Evolutionary conservation across 2,888 invertebrate species (phyloP).

Genomic region (Kryphioiulus occultus): DNA sequence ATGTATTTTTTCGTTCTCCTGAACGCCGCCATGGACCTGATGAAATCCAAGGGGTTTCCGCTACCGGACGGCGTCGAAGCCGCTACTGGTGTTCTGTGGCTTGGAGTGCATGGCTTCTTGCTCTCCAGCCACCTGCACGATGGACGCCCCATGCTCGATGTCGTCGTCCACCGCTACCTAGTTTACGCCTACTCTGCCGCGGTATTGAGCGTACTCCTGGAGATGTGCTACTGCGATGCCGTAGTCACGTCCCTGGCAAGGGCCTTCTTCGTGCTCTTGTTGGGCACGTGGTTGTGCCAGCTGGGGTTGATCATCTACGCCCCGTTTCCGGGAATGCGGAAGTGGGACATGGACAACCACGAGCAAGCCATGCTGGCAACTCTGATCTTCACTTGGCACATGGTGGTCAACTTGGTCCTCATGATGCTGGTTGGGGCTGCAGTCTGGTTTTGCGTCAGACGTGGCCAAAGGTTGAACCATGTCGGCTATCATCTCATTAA

Average conservation of each 20-base stretch:
- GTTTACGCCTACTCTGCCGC: slow-evolving; percentile 61
- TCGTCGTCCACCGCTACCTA: slow-evolving; percentile 63
- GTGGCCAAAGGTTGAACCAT: not conserved
- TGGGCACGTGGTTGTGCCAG: slow-evolving; percentile 67
- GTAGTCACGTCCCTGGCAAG: slow-evolving; percentile 61
- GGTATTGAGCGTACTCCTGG: slow-evolving; percentile 59
- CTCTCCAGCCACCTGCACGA: not conserved
- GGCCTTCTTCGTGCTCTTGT: slow-evolving; percentile 62
- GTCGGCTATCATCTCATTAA: not conserved
- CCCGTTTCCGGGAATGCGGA: slow-evolving; percentile 57
- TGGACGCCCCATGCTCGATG: not conserved
- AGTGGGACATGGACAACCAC: not conserved
- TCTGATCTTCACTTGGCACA: slow-evolving; percentile 24
- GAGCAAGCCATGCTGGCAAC: not conserved
- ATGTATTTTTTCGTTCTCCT: not conserved
- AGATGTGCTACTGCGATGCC: slow-evolving; percentile 61
- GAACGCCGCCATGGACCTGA: not conserved
- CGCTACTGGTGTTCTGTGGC: not conserved
- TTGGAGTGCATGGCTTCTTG: not conserved
- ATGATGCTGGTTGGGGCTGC: not conserved
- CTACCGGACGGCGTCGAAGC: slow-evolving; percentile 20
- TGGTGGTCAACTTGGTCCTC: not conserved
- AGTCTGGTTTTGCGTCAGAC: not conserved
- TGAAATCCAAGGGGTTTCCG: not conserved
- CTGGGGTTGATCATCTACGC: slow-evolving; percentile 65